Conservation (phyloP, 2,797 vertebrate genomes). For the Meriones psammophilus region DNA sequence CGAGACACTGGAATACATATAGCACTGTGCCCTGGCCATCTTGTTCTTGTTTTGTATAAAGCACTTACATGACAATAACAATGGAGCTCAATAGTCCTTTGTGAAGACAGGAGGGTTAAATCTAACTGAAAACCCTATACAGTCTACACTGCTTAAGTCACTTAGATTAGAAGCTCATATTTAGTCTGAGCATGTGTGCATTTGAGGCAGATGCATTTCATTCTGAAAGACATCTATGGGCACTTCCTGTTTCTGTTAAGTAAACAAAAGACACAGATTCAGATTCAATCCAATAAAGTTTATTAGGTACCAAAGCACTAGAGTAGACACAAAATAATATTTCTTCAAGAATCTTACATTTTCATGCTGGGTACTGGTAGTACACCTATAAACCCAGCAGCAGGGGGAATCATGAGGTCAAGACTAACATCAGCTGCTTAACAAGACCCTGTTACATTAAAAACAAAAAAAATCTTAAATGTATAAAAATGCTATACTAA, state of each 20-base stretch:
- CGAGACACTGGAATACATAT: not conserved
- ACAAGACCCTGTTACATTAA: not conserved
- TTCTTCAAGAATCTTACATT: constrained; percentile 36
- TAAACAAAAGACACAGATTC: constrained; percentile 44
- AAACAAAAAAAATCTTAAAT: not conserved
- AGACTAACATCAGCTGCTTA: too few relatives aligned
- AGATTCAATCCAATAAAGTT: not conserved
- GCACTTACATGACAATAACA: constrained; percentile 15
- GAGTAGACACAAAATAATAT: not conserved
- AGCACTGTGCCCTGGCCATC: not conserved
- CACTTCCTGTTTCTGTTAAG: constrained; percentile 42
- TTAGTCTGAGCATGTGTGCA: constrained; percentile 11
- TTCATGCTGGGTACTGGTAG: not conserved
- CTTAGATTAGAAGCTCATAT: constrained; percentile 54
- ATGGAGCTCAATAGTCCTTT: constrained; percentile 11
- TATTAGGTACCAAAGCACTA: constrained; percentile 15
- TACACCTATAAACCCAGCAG: not conserved
- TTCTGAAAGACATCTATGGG: constrained; percentile 16
- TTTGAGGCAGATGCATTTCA: constrained; percentile 52
- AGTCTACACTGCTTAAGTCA: constrained; percentile 19
- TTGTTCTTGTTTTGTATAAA: constrained; percentile 26
- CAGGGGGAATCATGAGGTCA: too few relatives aligned
- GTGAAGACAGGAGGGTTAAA: not conserved
- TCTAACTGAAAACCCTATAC: constrained; percentile 28
- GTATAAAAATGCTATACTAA: not conserved